Conservation (phyloP, 2,113 vertebrate species). For the Halcyon senegalensis region DNA sequence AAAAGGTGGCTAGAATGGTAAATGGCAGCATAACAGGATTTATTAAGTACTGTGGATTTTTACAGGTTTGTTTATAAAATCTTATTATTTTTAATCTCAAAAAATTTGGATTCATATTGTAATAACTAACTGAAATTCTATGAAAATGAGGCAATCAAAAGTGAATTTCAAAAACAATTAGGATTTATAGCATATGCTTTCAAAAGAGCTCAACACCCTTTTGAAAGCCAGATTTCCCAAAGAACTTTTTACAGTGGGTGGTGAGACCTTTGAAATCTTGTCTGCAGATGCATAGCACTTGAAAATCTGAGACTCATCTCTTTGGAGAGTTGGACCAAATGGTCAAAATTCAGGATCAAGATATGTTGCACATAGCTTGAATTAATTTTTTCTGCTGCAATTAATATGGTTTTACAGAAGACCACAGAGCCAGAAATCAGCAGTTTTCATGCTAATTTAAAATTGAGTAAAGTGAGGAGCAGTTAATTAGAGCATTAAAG, state of each 20-base stretch:
- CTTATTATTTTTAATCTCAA: neutral
- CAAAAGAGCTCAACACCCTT: constrained; percentile 15
- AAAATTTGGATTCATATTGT: neutral
- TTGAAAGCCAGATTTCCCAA: neutral
- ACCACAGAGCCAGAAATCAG: neutral
- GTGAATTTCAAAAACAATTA: constrained; percentile 28
- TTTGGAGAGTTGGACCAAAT: neutral
- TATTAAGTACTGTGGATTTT: constrained; percentile 28
- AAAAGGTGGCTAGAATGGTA: constrained; percentile 12
- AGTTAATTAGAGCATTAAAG: neutral
- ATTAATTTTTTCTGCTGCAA: neutral
- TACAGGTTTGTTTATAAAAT: constrained; percentile 18
- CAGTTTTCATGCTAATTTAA: neutral
- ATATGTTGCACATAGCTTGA: neutral
- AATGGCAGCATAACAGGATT: constrained; percentile 58
- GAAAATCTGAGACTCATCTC: neutral
- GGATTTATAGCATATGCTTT: constrained; percentile 13
- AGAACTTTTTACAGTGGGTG: neutral
- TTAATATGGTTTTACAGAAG: neutral
- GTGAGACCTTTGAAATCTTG: neutral
- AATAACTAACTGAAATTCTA: neutral
- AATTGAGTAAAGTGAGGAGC: neutral
- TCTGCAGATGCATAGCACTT: neutral
- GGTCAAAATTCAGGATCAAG: neutral
- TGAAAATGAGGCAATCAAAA: neutral